phyloP scores from a whole-genome alignment of 1,140 invertebrate genomes.

The Zaprionus africanus region DNA sequence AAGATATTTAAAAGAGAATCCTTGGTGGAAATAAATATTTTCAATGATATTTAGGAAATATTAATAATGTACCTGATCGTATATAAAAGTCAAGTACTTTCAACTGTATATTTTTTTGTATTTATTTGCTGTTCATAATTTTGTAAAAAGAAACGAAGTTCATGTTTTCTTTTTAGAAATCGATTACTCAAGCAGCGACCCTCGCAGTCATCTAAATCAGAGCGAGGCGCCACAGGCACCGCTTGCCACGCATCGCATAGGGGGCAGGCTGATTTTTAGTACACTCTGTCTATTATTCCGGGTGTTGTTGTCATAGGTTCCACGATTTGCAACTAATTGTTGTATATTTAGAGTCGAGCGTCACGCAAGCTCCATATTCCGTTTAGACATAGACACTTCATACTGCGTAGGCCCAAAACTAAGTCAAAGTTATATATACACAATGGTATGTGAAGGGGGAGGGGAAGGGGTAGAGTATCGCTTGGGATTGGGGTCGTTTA shows the following conservation, averaged over 20 bases:
- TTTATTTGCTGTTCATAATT: too few relatives aligned
- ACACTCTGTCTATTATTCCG: slow-evolving; percentile 55
- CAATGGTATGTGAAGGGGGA: background rate
- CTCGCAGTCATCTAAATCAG: slow-evolving; percentile 30
- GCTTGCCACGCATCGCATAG: slow-evolving; percentile 64
- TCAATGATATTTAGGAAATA: too few relatives aligned
- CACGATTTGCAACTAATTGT: slow-evolving; percentile 72
- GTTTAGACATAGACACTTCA: slow-evolving; percentile 6
- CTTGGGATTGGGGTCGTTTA: slow-evolving; percentile 17
- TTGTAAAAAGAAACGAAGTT: too few relatives aligned
- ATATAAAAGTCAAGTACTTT: too few relatives aligned
- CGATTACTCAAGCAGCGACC: background rate
- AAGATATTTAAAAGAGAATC: too few relatives aligned
- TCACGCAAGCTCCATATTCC: slow-evolving; percentile 55
- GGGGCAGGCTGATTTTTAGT: slow-evolving; percentile 47
- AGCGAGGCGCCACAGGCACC: slow-evolving; percentile 56
- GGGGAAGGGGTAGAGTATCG: background rate
- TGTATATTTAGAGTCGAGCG: slow-evolving; percentile 71
- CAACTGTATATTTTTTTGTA: too few relatives aligned
- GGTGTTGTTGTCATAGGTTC: slow-evolving; percentile 80
- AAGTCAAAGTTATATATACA: slow-evolving; percentile 40
- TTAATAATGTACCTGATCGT: too few relatives aligned
- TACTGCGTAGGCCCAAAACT: slow-evolving; percentile 62
- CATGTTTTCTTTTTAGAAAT: too few relatives aligned
- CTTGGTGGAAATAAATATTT: too few relatives aligned